Conservation (phyloP, 2,888 invertebrate species). For the Agriopis aurantiaria region DNA sequence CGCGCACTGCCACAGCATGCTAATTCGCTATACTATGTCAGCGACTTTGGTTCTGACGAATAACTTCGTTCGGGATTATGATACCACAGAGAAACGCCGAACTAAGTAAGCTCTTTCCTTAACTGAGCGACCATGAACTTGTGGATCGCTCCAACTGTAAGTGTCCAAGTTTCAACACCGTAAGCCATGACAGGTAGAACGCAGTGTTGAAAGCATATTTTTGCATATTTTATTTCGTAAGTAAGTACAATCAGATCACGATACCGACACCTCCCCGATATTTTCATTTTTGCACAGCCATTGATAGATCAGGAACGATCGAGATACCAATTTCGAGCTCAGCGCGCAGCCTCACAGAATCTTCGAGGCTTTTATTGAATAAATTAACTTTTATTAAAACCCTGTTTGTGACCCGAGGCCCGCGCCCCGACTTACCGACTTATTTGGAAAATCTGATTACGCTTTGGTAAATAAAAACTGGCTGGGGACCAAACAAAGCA, state of each 20-base stretch:
- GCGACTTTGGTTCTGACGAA: too few species aligned
- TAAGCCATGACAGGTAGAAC: too few species aligned
- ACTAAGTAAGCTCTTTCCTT: too few species aligned
- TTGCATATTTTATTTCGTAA: too few species aligned
- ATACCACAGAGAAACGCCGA: too few species aligned
- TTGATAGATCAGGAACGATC: constrained; percentile 51
- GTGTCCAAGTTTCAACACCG: too few species aligned
- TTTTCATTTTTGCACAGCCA: constrained; percentile 22
- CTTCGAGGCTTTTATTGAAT: constrained; percentile 77
- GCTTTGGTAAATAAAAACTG: constrained; percentile 64
- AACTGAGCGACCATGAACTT: too few species aligned
- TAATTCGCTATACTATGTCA: too few species aligned
- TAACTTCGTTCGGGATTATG: too few species aligned
- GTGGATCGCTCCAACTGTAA: too few species aligned
- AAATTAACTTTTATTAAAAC: constrained; percentile 83
- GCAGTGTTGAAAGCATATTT: too few species aligned
- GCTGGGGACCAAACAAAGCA: constrained; percentile 43
- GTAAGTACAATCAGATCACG: neutral
- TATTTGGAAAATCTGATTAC: constrained; percentile 68
- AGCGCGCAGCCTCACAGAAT: constrained; percentile 51
- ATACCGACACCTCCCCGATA: neutral
- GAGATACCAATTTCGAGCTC: constrained; percentile 53
- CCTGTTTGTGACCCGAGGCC: constrained; percentile 70
- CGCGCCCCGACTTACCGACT: constrained; percentile 64
- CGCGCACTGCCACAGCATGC: too few species aligned